These are phyloP conservation scores for Cheilosia soror DNA, from an alignment of 2,888 invertebrate species.

Conservation along the genomic window DNA sequence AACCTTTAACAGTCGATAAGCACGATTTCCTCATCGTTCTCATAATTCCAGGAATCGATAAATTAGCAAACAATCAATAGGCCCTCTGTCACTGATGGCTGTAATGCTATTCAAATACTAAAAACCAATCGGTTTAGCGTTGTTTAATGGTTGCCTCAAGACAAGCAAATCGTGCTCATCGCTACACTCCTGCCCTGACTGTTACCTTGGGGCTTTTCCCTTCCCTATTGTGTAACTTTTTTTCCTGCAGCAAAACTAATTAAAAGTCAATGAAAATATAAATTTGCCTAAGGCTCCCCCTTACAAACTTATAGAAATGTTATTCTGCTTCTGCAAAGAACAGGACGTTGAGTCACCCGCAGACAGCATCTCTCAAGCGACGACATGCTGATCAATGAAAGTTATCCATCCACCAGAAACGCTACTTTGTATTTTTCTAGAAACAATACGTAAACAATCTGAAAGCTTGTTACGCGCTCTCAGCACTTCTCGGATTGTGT, in stretches of 20 bases:
- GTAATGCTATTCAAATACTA: conserved; percentile 48
- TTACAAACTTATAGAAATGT: conserved; percentile 36
- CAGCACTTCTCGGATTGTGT: conserved; percentile 32
- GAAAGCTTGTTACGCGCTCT: conserved; percentile 39
- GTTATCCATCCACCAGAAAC: conserved; percentile 34
- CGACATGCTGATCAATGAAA: conserved; percentile 57
- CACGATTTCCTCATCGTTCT: conserved; percentile 46
- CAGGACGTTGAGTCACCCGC: conserved; percentile 46
- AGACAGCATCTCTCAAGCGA: conserved; percentile 33
- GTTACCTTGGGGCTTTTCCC: conserved; percentile 16
- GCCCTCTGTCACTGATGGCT: conserved; percentile 7
- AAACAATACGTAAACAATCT: conserved; percentile 57
- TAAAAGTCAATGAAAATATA: conserved; percentile 69
- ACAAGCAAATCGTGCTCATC: conserved; percentile 48
- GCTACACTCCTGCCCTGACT: background rate
- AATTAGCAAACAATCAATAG: conserved; percentile 48
- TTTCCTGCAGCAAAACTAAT: conserved; percentile 56
- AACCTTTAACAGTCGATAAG: conserved; percentile 14
- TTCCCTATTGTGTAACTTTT: conserved; percentile 41
- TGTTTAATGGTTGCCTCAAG: conserved; percentile 50
- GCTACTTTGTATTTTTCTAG: conserved; percentile 39
- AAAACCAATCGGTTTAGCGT: conserved; percentile 59
- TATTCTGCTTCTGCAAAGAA: conserved; percentile 36
- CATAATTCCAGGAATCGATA: conserved; percentile 55
- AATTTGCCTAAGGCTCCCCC: conserved; percentile 41